phyloP scores from a whole-genome alignment of 2,113 vertebrate genomes.

The Clarias gariepinus region DNA sequence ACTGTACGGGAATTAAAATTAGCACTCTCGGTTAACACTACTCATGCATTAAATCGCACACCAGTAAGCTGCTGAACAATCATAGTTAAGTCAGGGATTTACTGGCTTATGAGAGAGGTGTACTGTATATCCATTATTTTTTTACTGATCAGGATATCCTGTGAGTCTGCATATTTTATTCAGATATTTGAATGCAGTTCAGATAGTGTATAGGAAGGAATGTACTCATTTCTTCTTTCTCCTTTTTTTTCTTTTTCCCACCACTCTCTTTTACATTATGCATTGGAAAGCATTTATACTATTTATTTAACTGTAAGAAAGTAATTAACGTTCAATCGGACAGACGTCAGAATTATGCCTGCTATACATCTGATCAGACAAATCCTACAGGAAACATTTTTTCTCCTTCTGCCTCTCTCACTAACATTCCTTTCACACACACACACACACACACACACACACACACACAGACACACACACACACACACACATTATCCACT shows the following conservation, averaged over 20 bases:
- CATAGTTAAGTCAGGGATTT: conserved; percentile 18
- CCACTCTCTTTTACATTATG: not conserved
- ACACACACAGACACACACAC: too few species aligned
- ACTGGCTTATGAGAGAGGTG: not conserved
- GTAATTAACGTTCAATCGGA: not conserved
- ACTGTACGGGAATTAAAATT: conserved; percentile 10
- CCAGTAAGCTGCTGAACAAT: not conserved
- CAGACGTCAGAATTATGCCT: not conserved
- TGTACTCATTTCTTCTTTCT: not conserved
- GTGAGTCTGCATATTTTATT: not conserved
- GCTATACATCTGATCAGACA: not conserved
- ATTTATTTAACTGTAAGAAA: not conserved
- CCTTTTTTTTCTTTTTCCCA: not conserved
- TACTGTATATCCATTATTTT: not conserved
- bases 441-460: not conserved
- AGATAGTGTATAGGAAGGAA: not conserved
- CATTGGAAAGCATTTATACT: not conserved
- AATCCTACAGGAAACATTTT: not conserved
- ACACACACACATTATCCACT: too few species aligned
- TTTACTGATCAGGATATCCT: not conserved
- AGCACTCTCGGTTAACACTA: not conserved
- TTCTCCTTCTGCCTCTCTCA: not conserved
- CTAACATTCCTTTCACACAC: not conserved
- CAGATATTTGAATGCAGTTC: not conserved
- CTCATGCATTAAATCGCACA: conserved; percentile 16